Evolutionary conservation across 2,888 invertebrate genomes (phyloP).

Genomic region (Norana najaformis): DNA sequence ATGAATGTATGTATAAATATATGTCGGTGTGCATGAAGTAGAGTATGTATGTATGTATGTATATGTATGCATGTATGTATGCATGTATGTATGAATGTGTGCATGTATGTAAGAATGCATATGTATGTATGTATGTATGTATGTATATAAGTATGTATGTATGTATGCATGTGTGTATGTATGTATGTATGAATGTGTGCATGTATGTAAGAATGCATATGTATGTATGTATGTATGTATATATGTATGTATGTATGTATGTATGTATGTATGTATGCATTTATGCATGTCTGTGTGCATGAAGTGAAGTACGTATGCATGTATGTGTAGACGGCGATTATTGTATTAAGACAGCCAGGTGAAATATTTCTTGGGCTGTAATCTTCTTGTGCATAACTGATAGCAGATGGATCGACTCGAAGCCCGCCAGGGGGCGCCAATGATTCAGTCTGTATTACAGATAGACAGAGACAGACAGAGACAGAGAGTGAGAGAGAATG

Average conservation of each 20-base stretch:
- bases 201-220: neutral
- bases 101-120: neutral
- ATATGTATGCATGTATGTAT: no score
- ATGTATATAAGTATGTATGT: neutral
- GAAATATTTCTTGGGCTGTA: neutral
- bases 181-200: neutral
- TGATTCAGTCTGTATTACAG: neutral
- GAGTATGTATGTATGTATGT: no score
- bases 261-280: neutral
- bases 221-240: neutral
- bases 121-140: no score
- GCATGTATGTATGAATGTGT: no score
- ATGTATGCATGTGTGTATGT: neutral
- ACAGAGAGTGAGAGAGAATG: neutral
- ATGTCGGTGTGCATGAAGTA: no score
- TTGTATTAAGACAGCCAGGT: neutral
- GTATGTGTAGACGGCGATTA: neutral
- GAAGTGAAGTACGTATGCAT: no score
- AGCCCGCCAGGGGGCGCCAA: neutral
- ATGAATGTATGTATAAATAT: no score
- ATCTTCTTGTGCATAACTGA: neutral
- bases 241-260: neutral
- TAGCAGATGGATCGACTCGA: neutral
- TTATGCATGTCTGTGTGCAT: neutral
- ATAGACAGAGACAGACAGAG: neutral